A percentile compares a stretch with the other conserved stretches of the same genome.
Conservation (phyloP, 1,140 invertebrate genomes). For the Penaeus indicus region DNA sequence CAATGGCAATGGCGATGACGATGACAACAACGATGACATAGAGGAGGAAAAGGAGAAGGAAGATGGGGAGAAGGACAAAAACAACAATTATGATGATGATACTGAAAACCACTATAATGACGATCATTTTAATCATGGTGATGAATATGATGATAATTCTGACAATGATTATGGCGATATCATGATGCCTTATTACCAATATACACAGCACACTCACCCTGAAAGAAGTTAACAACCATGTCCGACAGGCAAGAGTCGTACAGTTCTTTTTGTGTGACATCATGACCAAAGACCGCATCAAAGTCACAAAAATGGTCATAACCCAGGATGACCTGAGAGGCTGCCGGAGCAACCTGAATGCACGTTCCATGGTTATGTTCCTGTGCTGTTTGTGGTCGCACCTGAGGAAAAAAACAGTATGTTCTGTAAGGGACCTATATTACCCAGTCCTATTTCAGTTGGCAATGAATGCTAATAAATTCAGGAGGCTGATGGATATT, state of each 20-base stretch:
- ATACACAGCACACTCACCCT: constrained; percentile 40
- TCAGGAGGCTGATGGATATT: no score
- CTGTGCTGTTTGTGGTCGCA: constrained; percentile 33
- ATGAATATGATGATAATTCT: no score
- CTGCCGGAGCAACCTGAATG: constrained; percentile 60
- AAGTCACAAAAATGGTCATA: constrained; percentile 66
- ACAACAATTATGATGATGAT: background rate
- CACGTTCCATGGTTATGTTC: constrained; percentile 37
- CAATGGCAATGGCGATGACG: no score
- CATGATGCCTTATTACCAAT: no score
- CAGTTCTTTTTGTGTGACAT: constrained; percentile 62
- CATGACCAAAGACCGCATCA: constrained; percentile 65
- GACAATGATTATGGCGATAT: background rate
- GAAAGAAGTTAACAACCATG: constrained; percentile 61
- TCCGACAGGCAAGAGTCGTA: constrained; percentile 59
- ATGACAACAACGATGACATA: background rate
- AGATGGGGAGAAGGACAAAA: background rate
- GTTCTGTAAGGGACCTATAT: no score
- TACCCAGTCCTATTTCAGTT: background rate
- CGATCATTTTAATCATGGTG: no score
- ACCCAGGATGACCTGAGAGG: constrained; percentile 64
- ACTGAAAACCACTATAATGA: background rate
- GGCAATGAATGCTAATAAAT: background rate
- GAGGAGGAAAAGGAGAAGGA: background rate
- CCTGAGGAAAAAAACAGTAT: constrained; percentile 12